Evolutionary conservation across 1,140 invertebrate species (phyloP).

Genomic region (Pseudomyrmex dendroicus): DNA sequence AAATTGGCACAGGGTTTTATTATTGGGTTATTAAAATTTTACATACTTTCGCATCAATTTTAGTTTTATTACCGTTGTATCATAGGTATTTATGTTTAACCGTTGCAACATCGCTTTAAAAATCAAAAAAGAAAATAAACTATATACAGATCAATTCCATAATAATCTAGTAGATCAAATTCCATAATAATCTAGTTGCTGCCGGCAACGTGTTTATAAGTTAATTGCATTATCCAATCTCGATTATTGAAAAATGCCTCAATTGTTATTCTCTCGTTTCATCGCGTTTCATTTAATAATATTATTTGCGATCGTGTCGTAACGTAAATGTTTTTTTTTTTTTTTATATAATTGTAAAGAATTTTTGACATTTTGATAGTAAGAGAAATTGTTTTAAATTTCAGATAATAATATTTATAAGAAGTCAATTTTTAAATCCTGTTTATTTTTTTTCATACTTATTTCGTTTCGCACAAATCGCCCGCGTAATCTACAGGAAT

Average conservation of each 20-base stretch:
- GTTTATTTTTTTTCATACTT: too few relatives aligned
- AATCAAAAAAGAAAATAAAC: slow-evolving; percentile 2
- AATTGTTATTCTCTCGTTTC: slow-evolving; percentile 11
- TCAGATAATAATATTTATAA: too few relatives aligned
- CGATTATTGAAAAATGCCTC: slow-evolving; percentile 31
- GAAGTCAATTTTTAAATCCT: too few relatives aligned
- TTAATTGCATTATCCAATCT: slow-evolving; percentile 43
- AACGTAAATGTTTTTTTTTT: background rate
- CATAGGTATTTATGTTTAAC: background rate
- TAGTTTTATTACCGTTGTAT: background rate
- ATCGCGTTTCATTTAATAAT: slow-evolving; percentile 6
- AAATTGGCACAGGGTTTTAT: background rate
- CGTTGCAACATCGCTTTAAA: background rate
- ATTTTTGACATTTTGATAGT: too few relatives aligned
- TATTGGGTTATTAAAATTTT: background rate
- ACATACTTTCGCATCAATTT: background rate
- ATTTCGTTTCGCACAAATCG: too few relatives aligned
- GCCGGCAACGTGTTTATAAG: slow-evolving; percentile 31
- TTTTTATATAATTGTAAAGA: too few relatives aligned
- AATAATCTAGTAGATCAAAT: slow-evolving; percentile 8
- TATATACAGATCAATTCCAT: background rate
- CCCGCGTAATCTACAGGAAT: background rate
- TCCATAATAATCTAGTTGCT: slow-evolving; percentile 26
- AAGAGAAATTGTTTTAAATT: too few relatives aligned
- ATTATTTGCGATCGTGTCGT: background rate